Evolutionary conservation across 2,888 invertebrate genomes (phyloP).

Genomic region (Idaea aversata): DNA sequence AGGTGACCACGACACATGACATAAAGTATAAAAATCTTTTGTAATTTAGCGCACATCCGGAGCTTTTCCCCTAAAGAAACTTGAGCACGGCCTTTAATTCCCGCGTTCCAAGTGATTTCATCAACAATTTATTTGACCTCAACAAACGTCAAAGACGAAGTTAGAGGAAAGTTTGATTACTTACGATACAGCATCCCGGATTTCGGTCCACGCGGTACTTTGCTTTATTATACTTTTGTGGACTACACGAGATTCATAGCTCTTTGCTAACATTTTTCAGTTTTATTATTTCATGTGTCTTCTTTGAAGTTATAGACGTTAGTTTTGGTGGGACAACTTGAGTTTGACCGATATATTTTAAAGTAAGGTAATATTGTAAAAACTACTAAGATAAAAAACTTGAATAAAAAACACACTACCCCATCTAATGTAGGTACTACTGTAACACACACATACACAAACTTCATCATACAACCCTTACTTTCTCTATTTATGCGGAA

Average conservation of each 20-base stretch:
- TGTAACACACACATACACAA: background rate
- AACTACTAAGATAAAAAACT: too few relatives aligned
- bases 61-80: background rate
- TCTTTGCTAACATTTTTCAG: slow-evolving; percentile 9
- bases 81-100: background rate
- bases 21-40: background rate
- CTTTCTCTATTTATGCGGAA: background rate
- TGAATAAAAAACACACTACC: background rate
- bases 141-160: background rate
- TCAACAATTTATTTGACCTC: background rate
- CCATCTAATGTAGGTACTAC: background rate
- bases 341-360: background rate
- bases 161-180: slow-evolving; percentile 9
- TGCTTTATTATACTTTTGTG: slow-evolving; percentile 20
- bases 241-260: slow-evolving; percentile 11
- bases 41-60: background rate
- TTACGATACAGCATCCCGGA: slow-evolving; percentile 3
- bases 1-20: too few relatives aligned
- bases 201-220: slow-evolving; percentile 9
- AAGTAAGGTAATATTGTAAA: too few relatives aligned
- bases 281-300: slow-evolving; percentile 8
- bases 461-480: background rate
- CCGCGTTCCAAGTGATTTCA: background rate
- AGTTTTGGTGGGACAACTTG: background rate
- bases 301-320: background rate